Evolutionary conservation across 1,140 invertebrate species (phyloP).

Genomic region (Calephelis virginiensis): DNA sequence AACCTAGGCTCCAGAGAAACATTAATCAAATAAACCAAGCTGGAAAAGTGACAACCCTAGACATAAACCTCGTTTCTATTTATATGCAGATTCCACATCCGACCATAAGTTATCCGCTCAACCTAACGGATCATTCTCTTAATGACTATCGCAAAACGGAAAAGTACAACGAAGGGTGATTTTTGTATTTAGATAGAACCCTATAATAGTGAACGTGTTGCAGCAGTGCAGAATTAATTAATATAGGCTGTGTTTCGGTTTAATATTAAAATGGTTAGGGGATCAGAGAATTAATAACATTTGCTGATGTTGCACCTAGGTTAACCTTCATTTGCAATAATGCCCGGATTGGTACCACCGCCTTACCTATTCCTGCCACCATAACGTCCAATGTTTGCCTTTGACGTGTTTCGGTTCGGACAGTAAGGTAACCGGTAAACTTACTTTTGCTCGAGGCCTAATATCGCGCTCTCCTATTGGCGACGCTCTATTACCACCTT

Average conservation of each 20-base stretch:
- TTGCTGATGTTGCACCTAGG: slow-evolving; percentile 24
- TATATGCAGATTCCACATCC: slow-evolving; percentile 74
- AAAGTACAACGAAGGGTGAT: slow-evolving; percentile 53
- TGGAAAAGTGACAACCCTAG: slow-evolving; percentile 18
- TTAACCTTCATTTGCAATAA: too few relatives aligned
- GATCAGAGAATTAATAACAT: slow-evolving; percentile 48
- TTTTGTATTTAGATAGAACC: slow-evolving; percentile 53
- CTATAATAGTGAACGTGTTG: slow-evolving; percentile 42
- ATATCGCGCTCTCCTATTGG: too few relatives aligned
- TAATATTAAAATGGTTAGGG: slow-evolving; percentile 59
- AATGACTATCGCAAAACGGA: slow-evolving; percentile 66
- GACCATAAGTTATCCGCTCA: slow-evolving; percentile 73
- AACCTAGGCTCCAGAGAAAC: neutral
- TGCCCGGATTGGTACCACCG: too few relatives aligned
- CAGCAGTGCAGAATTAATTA: slow-evolving; percentile 66
- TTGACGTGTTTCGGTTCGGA: too few relatives aligned
- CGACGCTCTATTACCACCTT: too few relatives aligned
- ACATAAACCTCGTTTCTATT: slow-evolving; percentile 65
- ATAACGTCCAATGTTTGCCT: too few relatives aligned
- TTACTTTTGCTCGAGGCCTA: too few relatives aligned
- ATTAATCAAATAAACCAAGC: neutral
- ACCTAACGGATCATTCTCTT: slow-evolving; percentile 65
- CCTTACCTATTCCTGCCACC: too few relatives aligned
- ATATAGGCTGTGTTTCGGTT: slow-evolving; percentile 57
- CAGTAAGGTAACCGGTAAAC: too few relatives aligned